These are phyloP conservation scores for Sinonovacula constricta DNA, from an alignment of 1,140 invertebrate genomes.

Conservation along the genomic window DNA sequence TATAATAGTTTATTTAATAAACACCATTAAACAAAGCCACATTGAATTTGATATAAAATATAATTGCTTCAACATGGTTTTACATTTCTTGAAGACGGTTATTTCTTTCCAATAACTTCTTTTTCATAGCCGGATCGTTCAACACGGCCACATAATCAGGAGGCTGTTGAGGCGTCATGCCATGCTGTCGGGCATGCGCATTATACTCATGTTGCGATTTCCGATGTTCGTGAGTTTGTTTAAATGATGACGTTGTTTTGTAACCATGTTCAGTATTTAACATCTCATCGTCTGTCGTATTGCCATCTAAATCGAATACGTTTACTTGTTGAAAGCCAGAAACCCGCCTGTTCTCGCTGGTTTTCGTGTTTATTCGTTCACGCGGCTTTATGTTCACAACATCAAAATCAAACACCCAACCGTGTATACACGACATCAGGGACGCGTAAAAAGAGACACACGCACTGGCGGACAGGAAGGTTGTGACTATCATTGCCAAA, in stretches of 20 bases:
- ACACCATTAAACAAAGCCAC: too few species aligned
- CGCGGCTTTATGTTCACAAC: slow-evolving; percentile 21
- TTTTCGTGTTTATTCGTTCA: background rate
- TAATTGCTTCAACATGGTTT: too few species aligned
- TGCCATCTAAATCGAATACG: slow-evolving; percentile 36
- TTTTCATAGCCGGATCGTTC: slow-evolving; percentile 49
- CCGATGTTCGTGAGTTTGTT: slow-evolving; percentile 10
- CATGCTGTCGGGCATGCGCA: slow-evolving; percentile 15
- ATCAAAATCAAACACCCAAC: slow-evolving; percentile 48
- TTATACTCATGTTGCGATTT: background rate
- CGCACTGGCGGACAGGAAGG: slow-evolving; percentile 29
- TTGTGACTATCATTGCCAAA: slow-evolving; percentile 30
- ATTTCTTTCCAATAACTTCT: slow-evolving; percentile 45
- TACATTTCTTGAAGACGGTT: slow-evolving; percentile 35
- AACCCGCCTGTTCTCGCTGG: slow-evolving; percentile 1
- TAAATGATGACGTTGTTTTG: slow-evolving; percentile 41
- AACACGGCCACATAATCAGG: slow-evolving; percentile 40
- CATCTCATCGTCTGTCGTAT: slow-evolving; percentile 9
- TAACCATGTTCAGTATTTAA: slow-evolving; percentile 10
- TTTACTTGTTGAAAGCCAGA: slow-evolving; percentile 39
- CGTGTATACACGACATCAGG: slow-evolving; percentile 48
- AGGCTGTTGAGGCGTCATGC: slow-evolving; percentile 23
- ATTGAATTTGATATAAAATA: too few species aligned
- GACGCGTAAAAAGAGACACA: slow-evolving; percentile 29
- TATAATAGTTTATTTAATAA: too few species aligned